A percentile compares a stretch with the other conserved stretches of the same genome.
Conservation (phyloP, 2,888 invertebrate species). For the Oscheius sp. region DNA sequence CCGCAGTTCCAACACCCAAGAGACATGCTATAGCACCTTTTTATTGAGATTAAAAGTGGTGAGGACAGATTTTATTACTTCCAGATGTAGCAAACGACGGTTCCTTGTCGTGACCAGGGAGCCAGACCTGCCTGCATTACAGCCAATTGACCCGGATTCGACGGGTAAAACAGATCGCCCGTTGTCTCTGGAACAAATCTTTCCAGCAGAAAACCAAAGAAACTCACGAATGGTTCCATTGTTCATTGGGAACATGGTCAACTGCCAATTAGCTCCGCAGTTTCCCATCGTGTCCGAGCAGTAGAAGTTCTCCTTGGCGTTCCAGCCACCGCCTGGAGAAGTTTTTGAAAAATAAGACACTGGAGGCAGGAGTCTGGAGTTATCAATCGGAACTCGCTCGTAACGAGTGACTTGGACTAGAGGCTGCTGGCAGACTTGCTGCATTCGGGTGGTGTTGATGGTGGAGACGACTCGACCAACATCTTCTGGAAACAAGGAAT, state of each 20-base stretch:
- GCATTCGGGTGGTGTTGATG: no score
- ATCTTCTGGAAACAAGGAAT: no score
- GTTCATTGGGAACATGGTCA: constrained; percentile 5
- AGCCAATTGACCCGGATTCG: constrained; percentile 12
- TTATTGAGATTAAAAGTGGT: no score
- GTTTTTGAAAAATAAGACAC: no score
- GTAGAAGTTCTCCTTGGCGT: constrained; percentile 1
- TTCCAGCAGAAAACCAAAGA: no score
- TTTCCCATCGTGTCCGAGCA: constrained; percentile 4
- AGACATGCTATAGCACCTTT: no score
- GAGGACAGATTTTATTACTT: not conserved
- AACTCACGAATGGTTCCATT: constrained; percentile 11
- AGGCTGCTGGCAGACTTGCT: no score
- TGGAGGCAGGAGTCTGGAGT: no score
- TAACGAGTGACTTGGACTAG: no score
- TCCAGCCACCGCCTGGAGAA: not conserved
- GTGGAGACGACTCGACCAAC: no score
- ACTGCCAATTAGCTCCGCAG: constrained; percentile 8
- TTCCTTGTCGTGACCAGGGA: constrained; percentile 4
- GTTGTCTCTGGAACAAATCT: not conserved
- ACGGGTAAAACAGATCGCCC: constrained; percentile 12
- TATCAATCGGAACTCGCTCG: no score
- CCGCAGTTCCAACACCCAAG: no score
- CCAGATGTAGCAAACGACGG: constrained; percentile 27
- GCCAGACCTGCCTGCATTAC: constrained; percentile 4